These are phyloP conservation scores for Hycleus cichorii DNA, from an alignment of 1,140 invertebrate genomes.

Conservation along the genomic window DNA sequence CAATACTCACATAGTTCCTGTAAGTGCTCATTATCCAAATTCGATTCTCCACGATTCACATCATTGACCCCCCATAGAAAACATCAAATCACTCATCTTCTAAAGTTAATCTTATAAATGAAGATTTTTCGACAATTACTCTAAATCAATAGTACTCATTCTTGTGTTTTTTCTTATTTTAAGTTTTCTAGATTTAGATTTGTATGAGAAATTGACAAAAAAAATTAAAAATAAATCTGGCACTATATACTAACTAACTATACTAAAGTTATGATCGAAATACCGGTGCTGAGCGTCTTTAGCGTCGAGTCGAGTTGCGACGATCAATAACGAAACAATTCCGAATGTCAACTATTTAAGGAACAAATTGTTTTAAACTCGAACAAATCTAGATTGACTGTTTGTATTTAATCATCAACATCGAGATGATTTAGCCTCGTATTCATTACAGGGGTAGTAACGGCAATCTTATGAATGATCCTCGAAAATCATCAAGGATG, in stretches of 20 bases:
- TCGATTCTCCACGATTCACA: neutral
- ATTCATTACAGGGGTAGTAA: too few relatives aligned
- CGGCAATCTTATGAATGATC: too few relatives aligned
- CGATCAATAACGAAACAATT: neutral
- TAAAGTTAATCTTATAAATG: too few relatives aligned
- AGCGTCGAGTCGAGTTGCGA: conserved; percentile 12
- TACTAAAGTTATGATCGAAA: neutral
- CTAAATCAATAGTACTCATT: too few relatives aligned
- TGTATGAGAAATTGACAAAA: neutral
- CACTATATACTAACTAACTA: conserved; percentile 13
- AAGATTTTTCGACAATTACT: too few relatives aligned
- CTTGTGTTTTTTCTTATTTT: neutral
- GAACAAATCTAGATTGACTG: neutral
- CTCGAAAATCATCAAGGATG: too few relatives aligned
- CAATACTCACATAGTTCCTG: conserved; percentile 32
- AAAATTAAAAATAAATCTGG: neutral
- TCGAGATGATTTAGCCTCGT: too few relatives aligned
- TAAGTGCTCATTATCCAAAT: conserved; percentile 27
- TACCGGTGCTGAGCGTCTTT: conserved; percentile 18
- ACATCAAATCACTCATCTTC: neutral
- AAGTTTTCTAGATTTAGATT: neutral
- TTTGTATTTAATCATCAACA: too few relatives aligned
- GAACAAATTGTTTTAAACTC: conserved; percentile 16
- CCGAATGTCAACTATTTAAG: conserved; percentile 17
- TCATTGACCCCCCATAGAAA: neutral